Evolutionary conservation across 2,113 vertebrate species (phyloP).

Genomic region (Pelodiscus sinensis): DNA sequence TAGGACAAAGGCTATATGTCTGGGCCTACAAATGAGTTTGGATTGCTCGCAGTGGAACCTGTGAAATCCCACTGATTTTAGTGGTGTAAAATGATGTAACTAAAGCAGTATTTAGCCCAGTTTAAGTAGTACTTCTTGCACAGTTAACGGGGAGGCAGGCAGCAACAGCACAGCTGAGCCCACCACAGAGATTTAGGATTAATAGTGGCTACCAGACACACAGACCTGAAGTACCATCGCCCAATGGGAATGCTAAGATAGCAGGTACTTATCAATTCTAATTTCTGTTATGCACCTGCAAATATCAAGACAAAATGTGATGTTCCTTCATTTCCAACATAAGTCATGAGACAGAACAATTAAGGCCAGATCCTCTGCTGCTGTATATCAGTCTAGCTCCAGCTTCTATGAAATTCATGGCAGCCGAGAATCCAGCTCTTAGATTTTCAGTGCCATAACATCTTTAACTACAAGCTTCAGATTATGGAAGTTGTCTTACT

Average conservation of each 20-base stretch:
- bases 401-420: background rate
- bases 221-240: background rate
- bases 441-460: background rate
- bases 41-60: background rate
- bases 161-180: background rate
- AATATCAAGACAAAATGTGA: background rate
- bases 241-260: background rate
- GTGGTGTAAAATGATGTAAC: background rate
- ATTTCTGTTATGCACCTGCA: background rate
- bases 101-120: background rate
- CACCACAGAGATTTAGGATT: background rate
- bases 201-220: background rate
- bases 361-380: background rate
- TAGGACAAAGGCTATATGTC: background rate
- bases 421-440: background rate
- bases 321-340: background rate
- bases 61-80: background rate
- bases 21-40: background rate
- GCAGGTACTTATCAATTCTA: background rate
- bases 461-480: background rate
- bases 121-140: background rate
- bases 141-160: background rate
- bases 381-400: background rate
- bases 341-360: background rate
- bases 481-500: slow-evolving; percentile 57